These are phyloP conservation scores for Pangasius sanitwongsei DNA, from an alignment of 2,797 vertebrate genomes.

Conservation along the genomic window DNA sequence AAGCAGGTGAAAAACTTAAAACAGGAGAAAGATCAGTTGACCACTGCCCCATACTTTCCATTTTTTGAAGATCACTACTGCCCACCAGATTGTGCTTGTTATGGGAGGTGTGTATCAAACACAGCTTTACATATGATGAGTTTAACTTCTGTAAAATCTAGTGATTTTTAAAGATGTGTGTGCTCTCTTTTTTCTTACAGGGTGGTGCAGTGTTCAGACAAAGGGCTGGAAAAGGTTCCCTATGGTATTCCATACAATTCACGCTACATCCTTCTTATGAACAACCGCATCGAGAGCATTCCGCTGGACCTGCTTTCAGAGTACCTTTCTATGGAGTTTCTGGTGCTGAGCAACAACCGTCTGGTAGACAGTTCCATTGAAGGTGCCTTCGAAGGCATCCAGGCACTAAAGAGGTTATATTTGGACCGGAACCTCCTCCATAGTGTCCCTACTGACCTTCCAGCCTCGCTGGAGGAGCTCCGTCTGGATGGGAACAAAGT, in stretches of 20 bases:
- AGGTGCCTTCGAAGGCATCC: slow-evolving; percentile 64
- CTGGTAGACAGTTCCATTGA: slow-evolving; percentile 65
- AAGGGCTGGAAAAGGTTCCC: slow-evolving; percentile 68
- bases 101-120: slow-evolving; percentile 62
- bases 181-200: slow-evolving; percentile 62
- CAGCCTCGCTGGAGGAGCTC: slow-evolving; percentile 67
- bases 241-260: slow-evolving; percentile 72
- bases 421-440: slow-evolving; percentile 63
- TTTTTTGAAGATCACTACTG: slow-evolving; percentile 73
- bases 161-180: neutral
- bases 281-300: slow-evolving; percentile 69
- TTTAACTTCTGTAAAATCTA: neutral
- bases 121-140: neutral
- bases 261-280: slow-evolving; percentile 74
- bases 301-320: slow-evolving; percentile 68
- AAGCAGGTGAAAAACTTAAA: slow-evolving; percentile 57
- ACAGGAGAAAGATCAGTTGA: slow-evolving; percentile 31
- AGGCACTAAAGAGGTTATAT: slow-evolving; percentile 64
- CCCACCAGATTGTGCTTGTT: slow-evolving; percentile 69
- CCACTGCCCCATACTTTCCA: slow-evolving; percentile 53
- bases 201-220: slow-evolving; percentile 76
- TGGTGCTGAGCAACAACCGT: slow-evolving; percentile 71
- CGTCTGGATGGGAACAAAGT: slow-evolving; percentile 68
- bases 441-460: slow-evolving; percentile 64
- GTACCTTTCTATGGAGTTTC: slow-evolving; percentile 70